Percentiles rank a stretch among this genome's conserved stretches.
Conservation (phyloP, 2,797 vertebrate genomes). For the Myiothlypis chrysogaster region DNA sequence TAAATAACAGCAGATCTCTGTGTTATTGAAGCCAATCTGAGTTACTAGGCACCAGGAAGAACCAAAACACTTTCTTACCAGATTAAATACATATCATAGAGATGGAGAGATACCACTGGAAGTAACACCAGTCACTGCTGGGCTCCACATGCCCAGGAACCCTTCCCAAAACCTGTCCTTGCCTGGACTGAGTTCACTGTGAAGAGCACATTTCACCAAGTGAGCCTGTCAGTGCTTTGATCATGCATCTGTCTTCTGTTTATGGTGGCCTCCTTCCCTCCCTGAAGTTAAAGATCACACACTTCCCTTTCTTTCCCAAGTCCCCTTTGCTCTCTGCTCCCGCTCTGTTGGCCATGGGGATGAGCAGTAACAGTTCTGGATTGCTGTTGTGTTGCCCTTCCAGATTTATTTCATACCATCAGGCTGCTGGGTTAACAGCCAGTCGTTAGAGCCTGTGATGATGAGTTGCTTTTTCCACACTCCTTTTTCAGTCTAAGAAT, state of each 20-base stretch:
- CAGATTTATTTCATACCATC: background rate
- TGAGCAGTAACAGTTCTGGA: background rate
- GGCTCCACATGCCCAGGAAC: background rate
- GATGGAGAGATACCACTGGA: background rate
- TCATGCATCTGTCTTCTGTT: background rate
- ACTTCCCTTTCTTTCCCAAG: background rate
- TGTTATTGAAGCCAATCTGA: background rate
- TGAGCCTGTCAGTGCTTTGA: background rate
- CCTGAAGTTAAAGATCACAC: background rate
- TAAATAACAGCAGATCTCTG: background rate
- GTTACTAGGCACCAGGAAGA: background rate
- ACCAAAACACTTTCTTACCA: background rate
- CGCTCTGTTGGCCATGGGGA: background rate
- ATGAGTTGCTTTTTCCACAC: background rate
- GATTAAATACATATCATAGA: fast-evolving
- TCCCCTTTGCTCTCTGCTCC: background rate
- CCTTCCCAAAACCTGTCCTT: background rate
- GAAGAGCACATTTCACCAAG: background rate
- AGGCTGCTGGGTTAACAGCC: background rate
- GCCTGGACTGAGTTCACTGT: background rate
- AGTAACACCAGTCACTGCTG: background rate
- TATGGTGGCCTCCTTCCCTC: background rate
- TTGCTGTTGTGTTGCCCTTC: background rate
- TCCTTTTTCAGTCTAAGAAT: background rate
- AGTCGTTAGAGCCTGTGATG: background rate